Percentiles rank a stretch among this genome's conserved stretches.
Conservation (phyloP, 2,113 vertebrate genomes). For the Oxyura jamaicensis region DNA sequence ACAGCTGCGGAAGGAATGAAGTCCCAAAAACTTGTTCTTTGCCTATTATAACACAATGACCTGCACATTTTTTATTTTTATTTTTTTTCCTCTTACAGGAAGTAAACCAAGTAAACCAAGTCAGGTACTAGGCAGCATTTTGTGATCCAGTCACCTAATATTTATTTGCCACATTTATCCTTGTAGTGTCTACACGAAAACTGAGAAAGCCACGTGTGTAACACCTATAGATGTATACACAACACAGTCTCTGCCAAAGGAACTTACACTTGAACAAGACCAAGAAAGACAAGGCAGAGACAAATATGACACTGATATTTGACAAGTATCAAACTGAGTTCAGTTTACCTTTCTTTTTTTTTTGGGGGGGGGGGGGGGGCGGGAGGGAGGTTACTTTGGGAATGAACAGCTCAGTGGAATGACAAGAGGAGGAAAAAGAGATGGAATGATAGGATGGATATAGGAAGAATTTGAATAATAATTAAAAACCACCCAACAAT, state of each 20-base stretch:
- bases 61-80: background rate
- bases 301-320: background rate
- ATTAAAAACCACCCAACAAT: background rate
- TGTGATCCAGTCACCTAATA: background rate
- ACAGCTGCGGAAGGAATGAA: slow-evolving; percentile 17
- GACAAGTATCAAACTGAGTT: background rate
- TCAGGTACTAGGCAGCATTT: background rate
- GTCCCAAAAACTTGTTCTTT: slow-evolving; percentile 34
- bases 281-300: too few species aligned
- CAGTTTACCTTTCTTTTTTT: rapidly evolving
- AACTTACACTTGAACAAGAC: background rate
- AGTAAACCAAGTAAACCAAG: background rate
- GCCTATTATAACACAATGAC: background rate
- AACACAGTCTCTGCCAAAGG: background rate
- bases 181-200: background rate
- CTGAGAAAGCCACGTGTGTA: background rate
- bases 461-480: background rate
- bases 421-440: background rate
- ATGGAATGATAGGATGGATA: background rate
- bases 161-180: background rate
- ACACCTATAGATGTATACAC: background rate
- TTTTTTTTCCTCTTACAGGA: background rate
- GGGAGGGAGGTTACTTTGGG: background rate
- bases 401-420: background rate
- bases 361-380: too few species aligned